A percentile compares a stretch with the other conserved stretches of the same genome.
Conservation (phyloP, 2,888 invertebrate genomes). For the Punctoribates punctum region DNA sequence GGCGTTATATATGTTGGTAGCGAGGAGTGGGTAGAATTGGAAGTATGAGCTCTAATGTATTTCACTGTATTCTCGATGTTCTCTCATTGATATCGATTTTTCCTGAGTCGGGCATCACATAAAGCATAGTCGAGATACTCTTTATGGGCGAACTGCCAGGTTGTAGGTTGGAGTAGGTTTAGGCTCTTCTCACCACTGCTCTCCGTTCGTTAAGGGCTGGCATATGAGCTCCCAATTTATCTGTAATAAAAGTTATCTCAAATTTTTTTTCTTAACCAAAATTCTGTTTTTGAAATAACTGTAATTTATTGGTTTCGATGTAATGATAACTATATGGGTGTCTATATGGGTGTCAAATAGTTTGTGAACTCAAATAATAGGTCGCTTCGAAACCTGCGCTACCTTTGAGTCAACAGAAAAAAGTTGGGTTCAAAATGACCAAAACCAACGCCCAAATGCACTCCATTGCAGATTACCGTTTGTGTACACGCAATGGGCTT, state of each 20-base stretch:
- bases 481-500: conserved; percentile 23
- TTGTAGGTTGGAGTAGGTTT: conserved; percentile 26
- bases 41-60: neutral
- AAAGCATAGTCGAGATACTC: conserved; percentile 25
- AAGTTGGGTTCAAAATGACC: conserved; percentile 11
- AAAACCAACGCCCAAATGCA: conserved; percentile 36
- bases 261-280: neutral
- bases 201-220: conserved; percentile 6
- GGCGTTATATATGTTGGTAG: neutral
- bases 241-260: conserved; percentile 31
- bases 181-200: neutral
- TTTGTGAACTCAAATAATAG: neutral
- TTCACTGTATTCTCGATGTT: neutral
- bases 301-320: conserved; percentile 26
- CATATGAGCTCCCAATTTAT: conserved; percentile 34
- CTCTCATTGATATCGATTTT: conserved; percentile 36
- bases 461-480: conserved; percentile 33
- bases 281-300: neutral
- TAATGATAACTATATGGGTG: conserved; percentile 35
- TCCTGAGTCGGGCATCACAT: conserved; percentile 32
- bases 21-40: conserved; percentile 19
- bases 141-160: conserved; percentile 35
- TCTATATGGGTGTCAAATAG: conserved; percentile 34
- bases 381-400: conserved; percentile 12
- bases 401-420: conserved; percentile 11